phyloP scores from a whole-genome alignment of 2,797 vertebrate species.

The Pipistrellus pygmaeus region DNA sequence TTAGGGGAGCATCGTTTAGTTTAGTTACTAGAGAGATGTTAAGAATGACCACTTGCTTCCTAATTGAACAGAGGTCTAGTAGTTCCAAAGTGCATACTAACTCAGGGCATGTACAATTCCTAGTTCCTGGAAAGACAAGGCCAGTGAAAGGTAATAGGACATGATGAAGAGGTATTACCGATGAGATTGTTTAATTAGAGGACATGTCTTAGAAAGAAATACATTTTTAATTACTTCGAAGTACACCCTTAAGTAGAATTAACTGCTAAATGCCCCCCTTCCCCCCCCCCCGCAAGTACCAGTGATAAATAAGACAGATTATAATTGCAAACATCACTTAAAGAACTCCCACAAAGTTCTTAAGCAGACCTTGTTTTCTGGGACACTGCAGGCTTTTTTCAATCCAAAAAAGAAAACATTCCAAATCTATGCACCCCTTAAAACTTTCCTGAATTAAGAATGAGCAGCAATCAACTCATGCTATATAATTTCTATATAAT shows the following conservation, averaged over 20 bases:
- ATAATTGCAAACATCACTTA: slow-evolving; percentile 5
- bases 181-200: slow-evolving; percentile 31
- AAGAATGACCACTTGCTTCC: slow-evolving; percentile 1
- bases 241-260: neutral
- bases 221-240: neutral
- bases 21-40: slow-evolving; percentile 19
- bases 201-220: neutral
- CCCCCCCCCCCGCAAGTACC: neutral
- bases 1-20: slow-evolving; percentile 56
- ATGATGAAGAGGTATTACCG: neutral
- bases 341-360: slow-evolving; percentile 31
- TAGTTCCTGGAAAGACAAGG: neutral
- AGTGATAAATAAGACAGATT: slow-evolving; percentile 6
- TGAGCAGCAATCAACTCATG: neutral
- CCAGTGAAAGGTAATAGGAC: neutral
- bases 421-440: neutral
- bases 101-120: neutral
- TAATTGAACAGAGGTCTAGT: neutral
- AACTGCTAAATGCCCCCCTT: neutral
- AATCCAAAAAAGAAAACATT: neutral
- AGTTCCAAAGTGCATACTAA: neutral
- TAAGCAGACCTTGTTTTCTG: neutral
- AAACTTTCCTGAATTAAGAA: slow-evolving; percentile 8
- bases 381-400: neutral
- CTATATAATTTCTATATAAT: neutral